Evolutionary conservation across 2,797 vertebrate genomes (phyloP), one percentile per base, ranked within the genome.

Genomic region (Sebastes itinus): DNA sequence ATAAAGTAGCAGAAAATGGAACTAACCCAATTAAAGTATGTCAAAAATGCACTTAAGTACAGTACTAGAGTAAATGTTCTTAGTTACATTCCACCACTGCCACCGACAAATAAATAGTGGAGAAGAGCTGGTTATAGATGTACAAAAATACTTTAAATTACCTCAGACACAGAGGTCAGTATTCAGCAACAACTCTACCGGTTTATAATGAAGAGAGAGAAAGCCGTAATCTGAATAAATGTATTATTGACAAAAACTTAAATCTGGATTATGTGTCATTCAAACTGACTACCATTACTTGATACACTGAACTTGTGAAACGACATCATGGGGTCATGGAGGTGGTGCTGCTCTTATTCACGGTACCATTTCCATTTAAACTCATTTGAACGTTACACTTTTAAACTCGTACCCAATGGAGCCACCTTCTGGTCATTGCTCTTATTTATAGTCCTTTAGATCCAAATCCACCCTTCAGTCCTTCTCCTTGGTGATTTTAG

Each of bases 11-110:
- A n/a, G n/a, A n/a, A n/a, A n/a, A n/a, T n/a, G n/a, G n/a, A n/a
- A n/a, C n/a, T n/a, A n/a, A n/a, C n/a, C n/a, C n/a, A n/a, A n/a
- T n/a, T n/a, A n/a, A n/a, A n/a, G 9, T 32, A 33, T 35, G 11
- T 35, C 33, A 35, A 35, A 35, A 35, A 0, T 35, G 0, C 0
- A 35, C 33, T 12, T 35, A 35, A 35, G 10, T 35, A 4, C 33
- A 35, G 33, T 35, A 35, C 33, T 35, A 4, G 33, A 35, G 33
- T 35, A 35, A 35, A 35, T 35, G 33, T 35, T 12, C 33, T 35
- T 35, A 11, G 33, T 35, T 12, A 35, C 33, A 35, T 35, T 35
- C 33, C 33, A 35, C 33, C 33, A 35, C 33, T 35, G 11, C 11
- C 1, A 12, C 4, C 11, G 0, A 35, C 11, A 35, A 35, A 35